Base-by-base conservation (phyloP, 2,113 vertebrate genomes). In the Camelus bactrianus region DNA sequence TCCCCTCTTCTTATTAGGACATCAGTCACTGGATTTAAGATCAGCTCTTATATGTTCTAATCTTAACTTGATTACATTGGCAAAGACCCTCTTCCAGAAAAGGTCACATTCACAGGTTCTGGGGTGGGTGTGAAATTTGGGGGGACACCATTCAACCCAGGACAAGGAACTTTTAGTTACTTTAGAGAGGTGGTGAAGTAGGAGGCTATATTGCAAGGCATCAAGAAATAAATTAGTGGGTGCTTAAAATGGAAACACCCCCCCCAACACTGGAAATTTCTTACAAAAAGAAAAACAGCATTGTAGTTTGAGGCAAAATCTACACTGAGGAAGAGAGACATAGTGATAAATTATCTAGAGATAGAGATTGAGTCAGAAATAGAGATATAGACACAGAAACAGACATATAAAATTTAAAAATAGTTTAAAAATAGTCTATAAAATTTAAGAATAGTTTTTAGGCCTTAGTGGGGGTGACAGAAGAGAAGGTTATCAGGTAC, bases 251-350 rank as follows among this genome's bases (percentile, higher is more conserved):
- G 20, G 72, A 85, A 79, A 65, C n/a, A 1, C 24, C 28, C 0
- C 0, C 48, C 64, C 52, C 52, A 13, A 54, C n/a, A 58, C 24
- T 84, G 35, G 20, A 76, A 32, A 30, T 90, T 82, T 60, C 26
- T 92, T 82, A 65, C 46, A 46, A 80, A 81, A 89, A 94, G 32
- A 92, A 92, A 64, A 85, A 94, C 20, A 84, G 24, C 5, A 64
- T 64, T 80, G 20, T 81, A 65, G 54, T 72, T 90, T 77, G 20
- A 76, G 24, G 67, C 67, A 85, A 93, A 80, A 93, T 10, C 72
- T n/a, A 48, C 42, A 54, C 6, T 48, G 60, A 93, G 73, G 64
- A 95, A 60, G 48, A 96, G 6, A 76, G 58, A 54, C 46, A 54
- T 60, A 14, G 5, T 96, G 16, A 81, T 50, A 77, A 54, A 28